Evolutionary conservation across 2,797 vertebrate genomes (phyloP), one percentile per base, ranked within the genome.

Genomic region (Heterohyrax brucei): DNA sequence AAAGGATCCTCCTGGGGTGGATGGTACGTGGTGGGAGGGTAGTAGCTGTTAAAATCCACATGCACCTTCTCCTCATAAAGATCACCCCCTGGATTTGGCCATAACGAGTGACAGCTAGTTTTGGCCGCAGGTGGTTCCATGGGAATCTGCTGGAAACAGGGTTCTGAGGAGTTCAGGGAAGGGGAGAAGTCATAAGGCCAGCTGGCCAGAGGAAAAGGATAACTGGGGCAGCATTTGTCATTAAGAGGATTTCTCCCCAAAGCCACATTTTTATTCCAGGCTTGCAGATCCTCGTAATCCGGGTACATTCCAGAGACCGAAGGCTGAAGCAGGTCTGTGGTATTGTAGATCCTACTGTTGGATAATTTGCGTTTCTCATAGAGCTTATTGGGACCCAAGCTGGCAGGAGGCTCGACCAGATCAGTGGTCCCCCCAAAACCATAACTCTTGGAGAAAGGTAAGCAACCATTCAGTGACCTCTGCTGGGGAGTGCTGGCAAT

Each of bases 381-480:
- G 93, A 97, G 94, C 89, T 95, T 97, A 46, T 73, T 21, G 83
- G 96, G 83, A 26, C 95, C 97, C 82, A 96, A 0, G 0, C 94
- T 86, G 9, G 96, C 93, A 12, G 59, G 10, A 0, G 79, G 76
- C 24, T 93, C 93, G n/a, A 80, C 76, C 8, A 86, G 84, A 70
- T 94, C 91, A 0, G 94, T 56, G 0, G 21, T 7, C 73, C 0
- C 94, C 80, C 73, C 96, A 0, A 92, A 83, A 80, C 83, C 91
- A 10, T 96, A 98, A 66, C 91, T 94, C 97, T 98, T 98, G n/a
- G 97, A 75, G 68, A 96, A 95, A 62, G 98, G 90, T 21, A 98
- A 88, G 75, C 94, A 95, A 72, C 97, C 97, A 89, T 96, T 96
- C 13, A 95, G 72, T 0, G 0, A 78, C 1, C 79, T 95, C 50